A percentile compares a stretch with the other conserved stretches of the same genome.
phyloP scores from a whole-genome alignment of 2,888 invertebrate genomes.

The Gastracanthus pulcherrimus region DNA sequence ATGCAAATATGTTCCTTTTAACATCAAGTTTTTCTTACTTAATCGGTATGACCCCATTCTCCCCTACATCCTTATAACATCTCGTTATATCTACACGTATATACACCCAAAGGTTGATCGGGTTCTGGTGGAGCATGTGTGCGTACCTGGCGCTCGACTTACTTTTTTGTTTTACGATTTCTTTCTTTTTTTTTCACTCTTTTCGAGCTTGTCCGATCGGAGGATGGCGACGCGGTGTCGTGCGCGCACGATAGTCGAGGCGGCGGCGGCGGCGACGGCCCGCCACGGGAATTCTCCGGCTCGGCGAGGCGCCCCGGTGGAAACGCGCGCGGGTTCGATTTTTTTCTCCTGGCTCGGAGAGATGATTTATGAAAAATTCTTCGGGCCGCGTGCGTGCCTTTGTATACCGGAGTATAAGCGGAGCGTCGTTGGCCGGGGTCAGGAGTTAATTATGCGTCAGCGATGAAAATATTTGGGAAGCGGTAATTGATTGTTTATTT shows the following conservation, averaged over 20 bases:
- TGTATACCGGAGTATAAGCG: no score
- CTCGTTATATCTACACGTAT: neutral
- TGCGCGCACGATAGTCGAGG: constrained; percentile 4
- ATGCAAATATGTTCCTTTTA: no score
- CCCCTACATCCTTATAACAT: neutral
- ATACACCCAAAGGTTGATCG: neutral
- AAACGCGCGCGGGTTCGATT: no score
- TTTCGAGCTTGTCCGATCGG: no score
- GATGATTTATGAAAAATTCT: constrained; percentile 1
- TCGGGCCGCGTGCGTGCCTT: neutral
- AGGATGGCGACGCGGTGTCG: constrained; percentile 47
- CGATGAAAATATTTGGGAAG: no score
- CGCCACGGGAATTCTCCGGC: neutral
- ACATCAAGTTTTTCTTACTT: no score
- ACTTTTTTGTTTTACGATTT: neutral
- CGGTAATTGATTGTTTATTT: no score
- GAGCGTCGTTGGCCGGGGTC: no score
- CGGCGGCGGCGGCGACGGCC: neutral
- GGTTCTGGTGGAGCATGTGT: neutral
- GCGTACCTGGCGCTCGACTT: constrained; percentile 32
- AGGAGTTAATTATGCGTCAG: no score
- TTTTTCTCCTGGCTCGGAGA: no score
- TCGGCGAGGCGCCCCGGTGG: neutral
- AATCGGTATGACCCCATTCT: no score
- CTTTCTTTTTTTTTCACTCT: constrained; percentile 25